phyloP scores from a whole-genome alignment of 2,113 vertebrate genomes.

The Galbula dea region DNA sequence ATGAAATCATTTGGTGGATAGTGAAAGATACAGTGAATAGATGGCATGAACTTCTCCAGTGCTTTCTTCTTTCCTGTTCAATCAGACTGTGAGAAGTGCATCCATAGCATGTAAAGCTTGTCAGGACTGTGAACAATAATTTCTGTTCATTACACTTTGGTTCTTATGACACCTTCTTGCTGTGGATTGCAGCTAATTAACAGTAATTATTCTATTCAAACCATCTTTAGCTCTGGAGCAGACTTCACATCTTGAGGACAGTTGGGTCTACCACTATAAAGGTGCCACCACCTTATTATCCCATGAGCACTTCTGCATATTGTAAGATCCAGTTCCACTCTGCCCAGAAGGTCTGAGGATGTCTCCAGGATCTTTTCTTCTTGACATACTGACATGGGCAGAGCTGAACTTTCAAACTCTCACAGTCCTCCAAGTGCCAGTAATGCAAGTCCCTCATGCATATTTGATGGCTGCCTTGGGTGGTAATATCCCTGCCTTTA shows the following conservation, averaged over 20 bases:
- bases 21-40: not conserved
- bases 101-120: not conserved
- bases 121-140: not conserved
- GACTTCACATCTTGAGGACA: not conserved
- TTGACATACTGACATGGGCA: not conserved
- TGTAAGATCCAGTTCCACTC: not conserved
- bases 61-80: not conserved
- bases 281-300: not conserved
- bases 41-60: not conserved
- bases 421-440: not conserved
- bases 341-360: not conserved
- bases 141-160: constrained; percentile 26
- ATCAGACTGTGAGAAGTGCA: not conserved
- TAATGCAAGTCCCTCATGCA: not conserved
- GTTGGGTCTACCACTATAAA: not conserved
- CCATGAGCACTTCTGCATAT: rapidly evolving
- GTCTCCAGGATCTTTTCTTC: rapidly evolving
- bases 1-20: not conserved
- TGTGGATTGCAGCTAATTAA: constrained; percentile 50
- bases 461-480: constrained; percentile 28
- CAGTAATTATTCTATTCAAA: constrained; percentile 1
- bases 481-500: constrained; percentile 11
- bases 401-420: not conserved
- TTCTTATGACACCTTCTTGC: constrained; percentile 58
- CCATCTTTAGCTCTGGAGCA: not conserved